phyloP scores from a whole-genome alignment of 2,797 vertebrate species.

The Urophycis tenuis region DNA sequence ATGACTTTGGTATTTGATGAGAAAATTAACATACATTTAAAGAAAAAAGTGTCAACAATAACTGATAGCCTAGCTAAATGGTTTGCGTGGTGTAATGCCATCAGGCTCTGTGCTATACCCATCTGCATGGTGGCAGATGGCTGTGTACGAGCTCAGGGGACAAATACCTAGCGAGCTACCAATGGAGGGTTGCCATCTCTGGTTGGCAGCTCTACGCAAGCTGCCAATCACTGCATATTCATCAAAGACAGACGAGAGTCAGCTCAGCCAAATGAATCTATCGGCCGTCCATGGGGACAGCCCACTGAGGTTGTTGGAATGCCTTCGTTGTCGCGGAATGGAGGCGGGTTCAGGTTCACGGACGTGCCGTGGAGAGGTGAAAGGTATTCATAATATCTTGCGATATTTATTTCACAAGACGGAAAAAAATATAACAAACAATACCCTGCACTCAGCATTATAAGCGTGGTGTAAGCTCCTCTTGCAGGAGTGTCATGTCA shows the following conservation, averaged over 20 bases:
- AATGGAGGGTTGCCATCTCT: conserved; percentile 7
- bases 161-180: conserved; percentile 17
- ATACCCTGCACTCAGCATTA: not conserved
- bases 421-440: not conserved
- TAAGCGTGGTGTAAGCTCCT: not conserved
- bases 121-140: conserved; percentile 15
- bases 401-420: too few relatives aligned
- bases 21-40: not conserved
- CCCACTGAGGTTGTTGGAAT: not conserved
- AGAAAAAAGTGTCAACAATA: not conserved
- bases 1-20: not conserved
- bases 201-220: conserved; percentile 11
- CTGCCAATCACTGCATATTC: conserved; percentile 18
- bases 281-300: not conserved
- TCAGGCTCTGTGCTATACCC: conserved; percentile 8
- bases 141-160: conserved; percentile 7
- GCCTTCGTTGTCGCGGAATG: not conserved
- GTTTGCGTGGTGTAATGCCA: not conserved
- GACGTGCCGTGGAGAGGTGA: not conserved
- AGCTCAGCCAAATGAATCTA: not conserved
- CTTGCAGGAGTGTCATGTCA: too few relatives aligned
- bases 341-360: not conserved
- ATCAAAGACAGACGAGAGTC: conserved; percentile 10
- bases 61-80: not conserved
- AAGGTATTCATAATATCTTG: not conserved